These are phyloP conservation scores for Lepisosteus oculatus DNA, from an alignment of 2,113 vertebrate genomes.

Conservation along the genomic window DNA sequence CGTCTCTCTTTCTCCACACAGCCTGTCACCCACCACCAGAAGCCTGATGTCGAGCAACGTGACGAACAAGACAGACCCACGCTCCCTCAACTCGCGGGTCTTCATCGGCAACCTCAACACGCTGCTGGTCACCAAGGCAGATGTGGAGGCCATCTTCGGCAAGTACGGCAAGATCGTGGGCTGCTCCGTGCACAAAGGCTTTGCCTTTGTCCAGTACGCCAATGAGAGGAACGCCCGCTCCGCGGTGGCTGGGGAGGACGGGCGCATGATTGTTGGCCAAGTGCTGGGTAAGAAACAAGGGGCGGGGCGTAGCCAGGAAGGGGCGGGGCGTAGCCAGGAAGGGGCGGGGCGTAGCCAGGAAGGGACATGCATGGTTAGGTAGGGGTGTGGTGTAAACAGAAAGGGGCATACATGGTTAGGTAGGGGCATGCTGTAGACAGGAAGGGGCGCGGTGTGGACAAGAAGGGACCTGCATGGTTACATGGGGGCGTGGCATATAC, in stretches of 20 bases:
- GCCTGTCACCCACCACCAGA: slow-evolving; percentile 51
- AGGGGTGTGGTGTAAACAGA: too few species aligned
- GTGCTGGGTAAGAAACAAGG: slow-evolving; percentile 71
- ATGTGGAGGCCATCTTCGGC: slow-evolving; percentile 84
- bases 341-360: not conserved
- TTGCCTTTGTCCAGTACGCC: slow-evolving; percentile 82
- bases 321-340: not conserved
- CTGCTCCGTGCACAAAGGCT: slow-evolving; percentile 89
- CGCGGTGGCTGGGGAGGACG: slow-evolving; percentile 78
- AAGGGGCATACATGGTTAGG: too few species aligned
- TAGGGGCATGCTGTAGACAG: too few species aligned
- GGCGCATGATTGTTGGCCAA: slow-evolving; percentile 85
- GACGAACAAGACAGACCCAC: slow-evolving; percentile 85
- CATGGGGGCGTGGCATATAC: too few species aligned
- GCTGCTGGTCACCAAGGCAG: slow-evolving; percentile 82
- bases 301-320: not conserved
- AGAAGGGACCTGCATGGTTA: too few species aligned
- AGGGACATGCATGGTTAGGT: not conserved
- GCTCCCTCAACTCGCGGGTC: slow-evolving; percentile 84
- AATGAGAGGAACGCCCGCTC: slow-evolving; percentile 80
- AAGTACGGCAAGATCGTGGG: slow-evolving; percentile 88
- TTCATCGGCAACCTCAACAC: slow-evolving; percentile 91
- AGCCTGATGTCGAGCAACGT: slow-evolving; percentile 82
- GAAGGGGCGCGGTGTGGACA: too few species aligned
- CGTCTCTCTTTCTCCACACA: slow-evolving; percentile 13